Evolutionary conservation across 1,140 invertebrate genomes (phyloP).

Genomic region (Chlorops oryzae): DNA sequence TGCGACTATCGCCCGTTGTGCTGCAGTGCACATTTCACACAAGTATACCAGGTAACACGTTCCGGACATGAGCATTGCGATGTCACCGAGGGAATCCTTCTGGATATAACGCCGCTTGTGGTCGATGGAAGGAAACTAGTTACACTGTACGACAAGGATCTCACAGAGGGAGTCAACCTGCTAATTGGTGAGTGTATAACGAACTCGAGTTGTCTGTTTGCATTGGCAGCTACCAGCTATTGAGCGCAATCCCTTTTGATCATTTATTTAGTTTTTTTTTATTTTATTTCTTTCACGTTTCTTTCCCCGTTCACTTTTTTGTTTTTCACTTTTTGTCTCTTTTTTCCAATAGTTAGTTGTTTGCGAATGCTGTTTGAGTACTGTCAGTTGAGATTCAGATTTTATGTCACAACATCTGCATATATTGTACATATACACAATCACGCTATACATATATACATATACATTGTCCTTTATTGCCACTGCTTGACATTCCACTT

Average conservation of each 20-base stretch:
- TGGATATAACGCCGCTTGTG: constrained; percentile 60
- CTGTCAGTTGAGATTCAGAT: no score
- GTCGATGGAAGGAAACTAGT: constrained; percentile 58
- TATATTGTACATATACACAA: no score
- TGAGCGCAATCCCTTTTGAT: neutral
- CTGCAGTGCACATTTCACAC: constrained; percentile 44
- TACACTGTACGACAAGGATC: constrained; percentile 63
- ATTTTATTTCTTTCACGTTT: neutral
- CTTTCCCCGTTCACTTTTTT: constrained; percentile 2
- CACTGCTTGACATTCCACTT: no score
- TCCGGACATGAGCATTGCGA: constrained; percentile 62
- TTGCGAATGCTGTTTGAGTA: no score
- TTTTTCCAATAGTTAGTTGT: neutral
- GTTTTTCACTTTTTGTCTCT: neutral
- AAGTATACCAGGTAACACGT: constrained; percentile 60
- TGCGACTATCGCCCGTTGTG: no score
- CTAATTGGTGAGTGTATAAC: constrained; percentile 56
- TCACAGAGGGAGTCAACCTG: constrained; percentile 62
- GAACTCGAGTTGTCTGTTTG: no score
- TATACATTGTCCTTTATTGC: no score
- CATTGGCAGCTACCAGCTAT: no score
- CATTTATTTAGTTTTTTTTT: neutral
- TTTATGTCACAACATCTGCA: no score
- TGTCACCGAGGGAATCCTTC: constrained; percentile 57
- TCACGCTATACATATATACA: no score